A percentile compares a stretch with the other conserved stretches of the same genome.
These are phyloP conservation scores for Benthosema pterotum DNA, from an alignment of 2,797 vertebrate species.

Conservation along the genomic window DNA sequence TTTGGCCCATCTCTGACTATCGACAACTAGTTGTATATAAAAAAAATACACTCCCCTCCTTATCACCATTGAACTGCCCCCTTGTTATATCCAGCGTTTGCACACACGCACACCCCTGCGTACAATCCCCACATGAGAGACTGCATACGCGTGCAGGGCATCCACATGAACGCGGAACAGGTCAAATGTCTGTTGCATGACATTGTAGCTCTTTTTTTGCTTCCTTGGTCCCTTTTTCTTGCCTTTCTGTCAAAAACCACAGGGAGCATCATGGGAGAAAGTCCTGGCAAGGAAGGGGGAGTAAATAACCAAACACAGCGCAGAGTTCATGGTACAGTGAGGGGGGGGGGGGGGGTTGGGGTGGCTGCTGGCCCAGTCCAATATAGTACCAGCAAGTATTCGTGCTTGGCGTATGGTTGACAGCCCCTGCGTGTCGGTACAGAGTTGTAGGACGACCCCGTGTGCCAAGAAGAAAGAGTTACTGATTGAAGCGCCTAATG, in stretches of 20 bases:
- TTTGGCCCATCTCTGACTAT: background rate
- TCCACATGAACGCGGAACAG: background rate
- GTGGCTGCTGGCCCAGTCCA: constrained; percentile 7
- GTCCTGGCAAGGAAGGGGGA: no score
- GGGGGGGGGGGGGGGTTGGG: constrained; percentile 14
- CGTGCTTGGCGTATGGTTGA: constrained; percentile 42
- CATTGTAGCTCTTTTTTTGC: no score
- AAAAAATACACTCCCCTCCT: constrained; percentile 6
- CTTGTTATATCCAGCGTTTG: background rate
- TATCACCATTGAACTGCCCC: background rate
- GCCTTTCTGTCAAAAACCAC: no score
- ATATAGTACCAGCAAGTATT: constrained; percentile 25
- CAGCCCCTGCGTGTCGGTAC: constrained; percentile 48
- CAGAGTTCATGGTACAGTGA: constrained; percentile 7
- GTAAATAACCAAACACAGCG: background rate
- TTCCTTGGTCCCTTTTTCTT: no score
- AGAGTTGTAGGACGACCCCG: constrained; percentile 36
- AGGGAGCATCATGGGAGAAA: no score
- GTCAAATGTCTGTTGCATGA: no score
- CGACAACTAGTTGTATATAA: background rate
- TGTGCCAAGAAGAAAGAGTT: constrained; percentile 54
- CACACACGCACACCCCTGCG: no score
- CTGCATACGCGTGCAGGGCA: background rate
- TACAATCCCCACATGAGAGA: no score
- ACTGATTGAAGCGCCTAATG: constrained; percentile 51